Evolutionary conservation across 53 echinoderm and acorn worm species (phyloP).

Genomic region (Arbacia lixula): DNA sequence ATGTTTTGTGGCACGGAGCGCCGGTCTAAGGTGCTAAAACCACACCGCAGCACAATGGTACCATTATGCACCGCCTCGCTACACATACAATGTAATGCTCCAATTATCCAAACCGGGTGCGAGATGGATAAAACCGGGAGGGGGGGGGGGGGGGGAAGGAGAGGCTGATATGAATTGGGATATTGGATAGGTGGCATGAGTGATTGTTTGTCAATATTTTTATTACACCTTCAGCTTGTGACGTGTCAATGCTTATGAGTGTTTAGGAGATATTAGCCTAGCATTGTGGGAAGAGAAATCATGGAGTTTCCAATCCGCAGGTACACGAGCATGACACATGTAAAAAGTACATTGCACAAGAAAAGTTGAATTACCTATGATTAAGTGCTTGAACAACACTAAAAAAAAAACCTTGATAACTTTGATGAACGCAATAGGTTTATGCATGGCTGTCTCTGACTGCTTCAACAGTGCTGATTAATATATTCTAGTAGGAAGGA

Average conservation of each 20-base stretch:
- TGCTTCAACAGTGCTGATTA: too few species aligned
- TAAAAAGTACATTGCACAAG: background rate
- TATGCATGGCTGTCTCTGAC: too few species aligned
- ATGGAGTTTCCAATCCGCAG: too few species aligned
- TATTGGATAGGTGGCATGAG: slow-evolving; percentile 9
- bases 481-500: too few species aligned
- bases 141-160: background rate
- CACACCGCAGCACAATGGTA: slow-evolving; percentile 15
- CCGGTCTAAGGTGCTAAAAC: slow-evolving; percentile 20
- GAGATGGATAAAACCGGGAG: background rate
- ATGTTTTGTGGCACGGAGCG: slow-evolving; percentile 2
- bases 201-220: slow-evolving; percentile 54
- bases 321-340: too few species aligned
- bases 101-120: slow-evolving; percentile 22
- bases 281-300: too few species aligned
- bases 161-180: slow-evolving; percentile 9
- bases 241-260: slow-evolving; percentile 30
- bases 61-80: slow-evolving; percentile 18
- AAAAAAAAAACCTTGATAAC: too few species aligned
- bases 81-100: slow-evolving; percentile 32
- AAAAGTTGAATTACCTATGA: too few species aligned
- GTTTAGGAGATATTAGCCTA: too few species aligned
- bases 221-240: slow-evolving; percentile 16
- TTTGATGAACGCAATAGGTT: too few species aligned
- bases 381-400: too few species aligned